These are phyloP conservation scores for Platerodrilus igneus DNA, from an alignment of 2,888 invertebrate genomes.

Conservation along the genomic window DNA sequence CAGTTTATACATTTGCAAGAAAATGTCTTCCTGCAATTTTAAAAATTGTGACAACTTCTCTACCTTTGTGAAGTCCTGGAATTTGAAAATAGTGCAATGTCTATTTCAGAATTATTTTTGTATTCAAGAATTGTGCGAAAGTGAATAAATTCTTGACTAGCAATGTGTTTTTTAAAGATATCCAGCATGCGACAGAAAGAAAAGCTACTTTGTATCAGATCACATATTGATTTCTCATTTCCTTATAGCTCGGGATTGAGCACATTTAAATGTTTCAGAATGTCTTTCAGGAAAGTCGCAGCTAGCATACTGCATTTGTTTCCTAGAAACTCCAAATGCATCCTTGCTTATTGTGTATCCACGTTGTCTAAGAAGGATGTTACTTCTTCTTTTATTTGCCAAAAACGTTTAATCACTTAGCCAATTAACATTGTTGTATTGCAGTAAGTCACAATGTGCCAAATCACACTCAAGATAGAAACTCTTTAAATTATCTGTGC, in stretches of 20 bases:
- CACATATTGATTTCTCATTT: conserved; percentile 29
- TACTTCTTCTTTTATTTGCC: conserved; percentile 27
- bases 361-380: conserved; percentile 30
- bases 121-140: conserved; percentile 35
- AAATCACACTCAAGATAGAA: conserved; percentile 28
- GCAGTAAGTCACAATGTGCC: conserved; percentile 34
- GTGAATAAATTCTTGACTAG: conserved; percentile 28
- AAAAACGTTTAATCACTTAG: conserved; percentile 29
- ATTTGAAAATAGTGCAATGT: conserved; percentile 28
- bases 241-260: conserved; percentile 27
- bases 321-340: conserved; percentile 26
- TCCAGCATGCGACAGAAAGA: conserved; percentile 27
- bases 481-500: conserved; percentile 28
- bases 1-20: conserved; percentile 8
- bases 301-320: conserved; percentile 24
- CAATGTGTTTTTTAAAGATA: conserved; percentile 27
- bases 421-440: conserved; percentile 31
- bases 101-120: conserved; percentile 23
- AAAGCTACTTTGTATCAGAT: conserved; percentile 28
- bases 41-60: conserved; percentile 32
- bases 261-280: conserved; percentile 17
- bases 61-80: conserved; percentile 31
- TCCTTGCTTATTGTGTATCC: conserved; percentile 31
- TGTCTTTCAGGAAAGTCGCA: conserved; percentile 8
- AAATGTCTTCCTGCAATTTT: conserved; percentile 17